Evolutionary conservation across 2,888 invertebrate species (phyloP).

Genomic region (Drosophila paramelanica): DNA sequence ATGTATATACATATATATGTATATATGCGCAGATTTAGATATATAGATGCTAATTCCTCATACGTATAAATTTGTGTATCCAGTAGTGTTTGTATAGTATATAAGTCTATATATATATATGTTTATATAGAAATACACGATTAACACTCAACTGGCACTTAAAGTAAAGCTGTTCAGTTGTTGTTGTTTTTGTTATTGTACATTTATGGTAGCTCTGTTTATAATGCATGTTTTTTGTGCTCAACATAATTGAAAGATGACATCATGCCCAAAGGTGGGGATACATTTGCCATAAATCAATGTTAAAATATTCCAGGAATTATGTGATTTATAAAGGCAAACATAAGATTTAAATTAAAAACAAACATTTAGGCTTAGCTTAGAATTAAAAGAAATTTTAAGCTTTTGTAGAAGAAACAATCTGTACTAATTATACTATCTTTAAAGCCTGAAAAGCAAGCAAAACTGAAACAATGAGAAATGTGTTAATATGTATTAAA

Average conservation of each 20-base stretch:
- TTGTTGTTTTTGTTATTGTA: constrained; percentile 35
- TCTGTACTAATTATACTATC: no score
- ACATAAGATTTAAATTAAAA: neutral
- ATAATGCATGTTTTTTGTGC: constrained; percentile 37
- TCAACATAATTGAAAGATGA: constrained; percentile 63
- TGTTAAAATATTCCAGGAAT: constrained; percentile 1
- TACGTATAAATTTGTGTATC: neutral
- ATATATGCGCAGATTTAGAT: neutral
- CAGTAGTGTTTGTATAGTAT: constrained; percentile 5
- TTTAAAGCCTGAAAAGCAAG: no score
- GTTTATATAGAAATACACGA: constrained; percentile 21
- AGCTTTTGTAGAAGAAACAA: no score
- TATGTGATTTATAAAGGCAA: constrained; percentile 16
- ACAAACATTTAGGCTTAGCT: neutral
- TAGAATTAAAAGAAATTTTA: no score
- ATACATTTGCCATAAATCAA: constrained; percentile 23
- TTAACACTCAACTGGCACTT: constrained; percentile 42
- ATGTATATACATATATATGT: neutral
- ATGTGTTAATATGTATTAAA: neutral
- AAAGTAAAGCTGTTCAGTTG: constrained; percentile 27
- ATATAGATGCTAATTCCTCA: constrained; percentile 6
- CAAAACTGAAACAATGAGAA: no score
- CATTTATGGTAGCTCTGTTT: constrained; percentile 30
- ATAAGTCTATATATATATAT: neutral
- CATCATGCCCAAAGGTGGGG: constrained; percentile 58